Percentiles rank a stretch among this genome's conserved stretches.
Conservation (phyloP, 2,797 vertebrate genomes). For the Toxotes lorentzi region DNA sequence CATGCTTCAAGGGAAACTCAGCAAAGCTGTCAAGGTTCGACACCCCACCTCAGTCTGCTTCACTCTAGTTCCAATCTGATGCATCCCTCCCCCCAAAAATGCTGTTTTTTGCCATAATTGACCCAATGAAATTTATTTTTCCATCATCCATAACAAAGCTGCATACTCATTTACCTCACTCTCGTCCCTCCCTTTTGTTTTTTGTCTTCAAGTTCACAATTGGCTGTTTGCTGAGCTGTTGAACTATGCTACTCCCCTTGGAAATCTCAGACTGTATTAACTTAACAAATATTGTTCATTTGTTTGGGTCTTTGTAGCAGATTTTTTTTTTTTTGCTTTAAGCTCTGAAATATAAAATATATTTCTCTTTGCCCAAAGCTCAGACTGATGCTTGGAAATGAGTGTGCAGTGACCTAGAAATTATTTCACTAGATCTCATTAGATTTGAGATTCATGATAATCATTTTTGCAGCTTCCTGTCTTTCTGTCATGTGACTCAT, state of each 20-base stretch:
- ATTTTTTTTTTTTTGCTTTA: slow-evolving; percentile 5
- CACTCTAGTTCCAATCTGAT: slow-evolving; percentile 91
- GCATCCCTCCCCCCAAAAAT: slow-evolving; percentile 72
- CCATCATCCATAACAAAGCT: slow-evolving; percentile 77
- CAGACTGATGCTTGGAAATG: slow-evolving; percentile 75
- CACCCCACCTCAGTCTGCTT: slow-evolving; percentile 87
- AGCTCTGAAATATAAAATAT: slow-evolving; percentile 24
- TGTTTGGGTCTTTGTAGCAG: background rate
- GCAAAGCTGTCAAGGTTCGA: slow-evolving; percentile 99
- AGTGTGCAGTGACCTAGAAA: slow-evolving; percentile 83
- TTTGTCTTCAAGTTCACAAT: slow-evolving; percentile 59
- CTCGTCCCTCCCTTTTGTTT: slow-evolving; percentile 31
- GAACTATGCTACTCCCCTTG: slow-evolving; percentile 25
- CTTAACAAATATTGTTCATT: slow-evolving; percentile 20
- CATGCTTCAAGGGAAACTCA: slow-evolving; percentile 99
- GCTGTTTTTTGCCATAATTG: slow-evolving; percentile 75
- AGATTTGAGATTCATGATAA: slow-evolving; percentile 69
- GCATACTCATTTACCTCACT: slow-evolving; percentile 85
- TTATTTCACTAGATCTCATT: slow-evolving; percentile 72
- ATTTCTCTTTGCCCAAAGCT: slow-evolving; percentile 28
- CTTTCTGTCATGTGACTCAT: slow-evolving; percentile 66
- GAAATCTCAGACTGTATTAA: slow-evolving; percentile 31
- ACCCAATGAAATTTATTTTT: slow-evolving; percentile 73
- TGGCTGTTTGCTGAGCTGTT: slow-evolving; percentile 55
- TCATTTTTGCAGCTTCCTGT: slow-evolving; percentile 63